Evolutionary conservation across 2,888 invertebrate genomes (phyloP), one percentile per base, ranked within the genome.

Genomic region (Punctoribates punctum): DNA sequence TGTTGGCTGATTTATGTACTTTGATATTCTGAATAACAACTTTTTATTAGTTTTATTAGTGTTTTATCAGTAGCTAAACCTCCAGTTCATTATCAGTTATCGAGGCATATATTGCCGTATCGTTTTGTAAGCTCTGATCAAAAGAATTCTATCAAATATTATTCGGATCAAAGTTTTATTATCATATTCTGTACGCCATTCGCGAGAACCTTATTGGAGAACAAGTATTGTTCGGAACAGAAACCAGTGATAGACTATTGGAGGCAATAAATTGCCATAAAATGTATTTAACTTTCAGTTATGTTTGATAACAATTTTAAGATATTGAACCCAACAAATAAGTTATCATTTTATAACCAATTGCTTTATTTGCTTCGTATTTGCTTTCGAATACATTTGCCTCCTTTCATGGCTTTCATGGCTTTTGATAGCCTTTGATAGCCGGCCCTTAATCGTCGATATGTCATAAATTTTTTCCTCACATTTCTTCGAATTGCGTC

Each of bases 21-120:
- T 48, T 72, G 8, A 70, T 72, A 48, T 72, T 46, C 48, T 72
- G 20, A 23, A 17, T 25, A 72, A 72, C 42, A 48, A 67, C n/a
- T 34, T 34, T 67, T 67, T 67, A 27, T 38, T n/a, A 13, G 27
- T 60, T 60, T 27, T 27, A 29, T 60, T 27, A 17, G 23, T 51
- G 25, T 11, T 25, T 48, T 72, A 72, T 72, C 72, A 72, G 72
- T 46, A 72, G 48, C 46, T 15, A 42, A 72, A 72, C 72, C 72
- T 46, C 67, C 65, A 67, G 72, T 72, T 72, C 72, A 72, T 72
- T 72, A 72, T 72, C 72, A 72, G 72, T 72, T 72, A 72, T 72
- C 46, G 72, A 72, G 42, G 54, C 25, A 72, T 46, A 72, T 42
- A 72, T 72, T 72, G 72, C 42, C 42, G 8, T 42, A 60, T 60